Percentiles rank a stretch among this genome's conserved stretches.
Evolutionary conservation across 2,113 vertebrate species (phyloP).

Genomic region (Lampris megalopsis): DNA sequence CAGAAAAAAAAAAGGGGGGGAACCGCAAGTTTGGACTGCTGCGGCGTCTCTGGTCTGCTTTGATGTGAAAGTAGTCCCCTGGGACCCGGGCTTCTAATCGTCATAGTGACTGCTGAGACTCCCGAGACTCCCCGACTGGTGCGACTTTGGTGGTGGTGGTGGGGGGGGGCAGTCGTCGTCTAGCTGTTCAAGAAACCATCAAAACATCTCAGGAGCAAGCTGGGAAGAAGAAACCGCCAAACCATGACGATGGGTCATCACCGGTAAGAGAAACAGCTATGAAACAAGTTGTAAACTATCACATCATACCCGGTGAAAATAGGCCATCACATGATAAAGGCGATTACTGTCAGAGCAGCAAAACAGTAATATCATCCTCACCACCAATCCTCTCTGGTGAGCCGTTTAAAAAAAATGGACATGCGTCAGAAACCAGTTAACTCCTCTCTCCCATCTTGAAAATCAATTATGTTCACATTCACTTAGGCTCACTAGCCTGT

Average conservation of each 20-base stretch:
- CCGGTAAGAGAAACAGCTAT: slow-evolving; percentile 43
- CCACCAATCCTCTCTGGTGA: background rate
- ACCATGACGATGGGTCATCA: slow-evolving; percentile 55
- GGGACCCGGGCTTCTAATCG: slow-evolving; percentile 61
- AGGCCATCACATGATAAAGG: background rate
- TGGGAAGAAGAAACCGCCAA: slow-evolving; percentile 58
- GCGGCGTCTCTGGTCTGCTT: slow-evolving; percentile 68
- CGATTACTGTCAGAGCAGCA: background rate
- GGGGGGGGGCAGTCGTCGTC: slow-evolving; percentile 36
- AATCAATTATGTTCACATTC: slow-evolving; percentile 31
- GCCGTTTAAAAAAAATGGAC: background rate
- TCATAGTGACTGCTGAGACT: slow-evolving; percentile 48
- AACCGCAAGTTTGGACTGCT: slow-evolving; percentile 77
- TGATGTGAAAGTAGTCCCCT: slow-evolving; percentile 75
- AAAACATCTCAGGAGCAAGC: slow-evolving; percentile 41
- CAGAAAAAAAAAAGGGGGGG: slow-evolving; percentile 47
- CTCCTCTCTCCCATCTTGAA: slow-evolving; percentile 8
- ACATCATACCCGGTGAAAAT: slow-evolving; percentile 25
- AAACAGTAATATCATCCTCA: slow-evolving; percentile 19
- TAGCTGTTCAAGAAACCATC: slow-evolving; percentile 53
- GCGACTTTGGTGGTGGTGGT: slow-evolving; percentile 3
- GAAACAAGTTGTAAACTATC: slow-evolving; percentile 45
- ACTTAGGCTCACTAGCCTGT: slow-evolving; percentile 11
- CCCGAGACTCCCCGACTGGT: slow-evolving; percentile 21
- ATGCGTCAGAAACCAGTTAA: slow-evolving; percentile 18